phyloP scores from a whole-genome alignment of 1,140 invertebrate genomes.

The Cardiocondyla obscurior region DNA sequence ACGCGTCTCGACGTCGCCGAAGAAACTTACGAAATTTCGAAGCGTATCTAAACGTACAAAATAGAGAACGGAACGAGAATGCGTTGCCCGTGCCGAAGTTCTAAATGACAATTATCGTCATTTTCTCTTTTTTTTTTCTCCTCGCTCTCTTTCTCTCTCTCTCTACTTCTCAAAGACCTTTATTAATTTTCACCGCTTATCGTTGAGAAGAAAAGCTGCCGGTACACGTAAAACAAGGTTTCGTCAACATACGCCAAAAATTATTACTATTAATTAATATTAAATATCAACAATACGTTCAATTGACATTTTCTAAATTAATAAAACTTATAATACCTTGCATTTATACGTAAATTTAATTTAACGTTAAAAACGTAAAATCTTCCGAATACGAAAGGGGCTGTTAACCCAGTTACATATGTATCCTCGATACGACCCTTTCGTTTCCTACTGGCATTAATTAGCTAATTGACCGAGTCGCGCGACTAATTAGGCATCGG shows the following conservation, averaged over 20 bases:
- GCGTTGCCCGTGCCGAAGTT: not conserved
- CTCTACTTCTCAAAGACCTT: too few species aligned
- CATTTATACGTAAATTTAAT: too few species aligned
- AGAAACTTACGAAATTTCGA: constrained; percentile 43
- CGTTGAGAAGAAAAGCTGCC: too few species aligned
- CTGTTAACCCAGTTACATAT: constrained; percentile 61
- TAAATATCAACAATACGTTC: too few species aligned
- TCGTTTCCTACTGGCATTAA: constrained; percentile 66
- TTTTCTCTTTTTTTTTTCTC: too few species aligned
- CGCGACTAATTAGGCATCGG: constrained; percentile 64
- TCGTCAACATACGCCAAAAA: too few species aligned
- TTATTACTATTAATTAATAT: too few species aligned
- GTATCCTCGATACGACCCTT: constrained; percentile 46
- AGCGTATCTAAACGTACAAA: not conserved
- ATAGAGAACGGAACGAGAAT: constrained; percentile 18
- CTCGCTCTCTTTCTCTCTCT: too few species aligned
- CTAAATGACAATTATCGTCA: not conserved
- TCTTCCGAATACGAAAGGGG: not conserved
- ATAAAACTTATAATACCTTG: not conserved
- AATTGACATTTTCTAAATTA: not conserved
- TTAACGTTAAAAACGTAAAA: not conserved
- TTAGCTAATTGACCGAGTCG: constrained; percentile 72
- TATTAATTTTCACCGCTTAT: constrained; percentile 10
- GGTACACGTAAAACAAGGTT: too few species aligned
- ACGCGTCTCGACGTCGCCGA: constrained; percentile 53